phyloP scores from a whole-genome alignment of 2,113 vertebrate species.

The Callopanchax toddi region DNA sequence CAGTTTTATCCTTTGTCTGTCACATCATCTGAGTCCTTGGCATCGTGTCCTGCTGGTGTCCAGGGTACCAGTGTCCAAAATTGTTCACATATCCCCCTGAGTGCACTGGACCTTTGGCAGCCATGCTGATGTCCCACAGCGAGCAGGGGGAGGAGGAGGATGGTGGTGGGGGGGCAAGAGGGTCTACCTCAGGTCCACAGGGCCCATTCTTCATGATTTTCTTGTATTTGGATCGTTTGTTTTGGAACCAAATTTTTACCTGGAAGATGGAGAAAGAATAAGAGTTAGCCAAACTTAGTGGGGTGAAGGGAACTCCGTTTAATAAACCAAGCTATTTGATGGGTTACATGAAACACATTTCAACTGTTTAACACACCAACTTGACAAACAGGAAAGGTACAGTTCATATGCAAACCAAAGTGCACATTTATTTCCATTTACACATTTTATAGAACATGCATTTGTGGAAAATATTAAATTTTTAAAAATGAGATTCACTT shows the following conservation, averaged over 20 bases:
- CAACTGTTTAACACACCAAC: too few species aligned
- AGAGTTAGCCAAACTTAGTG: not conserved
- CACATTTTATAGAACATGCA: too few species aligned
- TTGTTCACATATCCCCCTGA: constrained; percentile 82
- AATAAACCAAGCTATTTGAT: too few species aligned
- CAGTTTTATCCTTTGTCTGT: constrained; percentile 35
- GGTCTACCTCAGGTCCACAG: constrained; percentile 80
- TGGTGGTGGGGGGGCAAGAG: constrained; percentile 65
- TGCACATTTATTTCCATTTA: too few species aligned
- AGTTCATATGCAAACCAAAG: too few species aligned
- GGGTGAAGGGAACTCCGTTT: too few species aligned
- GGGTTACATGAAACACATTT: too few species aligned
- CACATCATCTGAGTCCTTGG: constrained; percentile 87
- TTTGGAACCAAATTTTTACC: constrained; percentile 96
- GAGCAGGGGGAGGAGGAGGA: constrained; percentile 82
- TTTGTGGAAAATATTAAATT: too few species aligned
- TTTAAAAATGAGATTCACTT: too few species aligned
- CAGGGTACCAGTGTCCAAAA: constrained; percentile 88
- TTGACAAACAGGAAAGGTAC: too few species aligned
- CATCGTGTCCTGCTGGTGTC: constrained; percentile 83
- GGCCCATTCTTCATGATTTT: constrained; percentile 92
- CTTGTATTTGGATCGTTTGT: constrained; percentile 88
- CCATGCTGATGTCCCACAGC: constrained; percentile 86
- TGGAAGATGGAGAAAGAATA: constrained; percentile 46
- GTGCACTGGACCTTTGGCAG: constrained; percentile 80